Conservation (phyloP, 2,797 vertebrate genomes). For the Cheirogaleus major region DNA sequence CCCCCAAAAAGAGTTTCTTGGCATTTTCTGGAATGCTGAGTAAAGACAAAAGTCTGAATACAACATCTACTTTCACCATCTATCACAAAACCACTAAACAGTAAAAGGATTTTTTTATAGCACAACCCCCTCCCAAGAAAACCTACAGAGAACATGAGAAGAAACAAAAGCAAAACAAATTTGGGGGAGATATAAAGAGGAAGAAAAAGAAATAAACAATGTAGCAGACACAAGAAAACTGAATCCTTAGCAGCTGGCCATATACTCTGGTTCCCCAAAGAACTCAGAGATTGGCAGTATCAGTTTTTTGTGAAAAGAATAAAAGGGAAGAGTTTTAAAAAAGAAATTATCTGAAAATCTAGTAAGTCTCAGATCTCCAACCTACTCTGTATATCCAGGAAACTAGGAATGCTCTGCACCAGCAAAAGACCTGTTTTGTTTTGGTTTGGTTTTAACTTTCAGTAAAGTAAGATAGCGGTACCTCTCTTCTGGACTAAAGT, state of each 20-base stretch:
- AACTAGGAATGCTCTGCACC: not conserved
- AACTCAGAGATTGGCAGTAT: not conserved
- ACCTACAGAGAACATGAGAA: not conserved
- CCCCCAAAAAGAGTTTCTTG: not conserved
- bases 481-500: not conserved
- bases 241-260: not conserved
- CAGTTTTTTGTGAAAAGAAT: not conserved
- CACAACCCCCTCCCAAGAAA: not conserved
- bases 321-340: not conserved
- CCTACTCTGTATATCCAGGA: not conserved
- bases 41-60: not conserved
- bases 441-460: not conserved
- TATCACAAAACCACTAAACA: not conserved
- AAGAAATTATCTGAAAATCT: not conserved
- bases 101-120: not conserved
- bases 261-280: not conserved
- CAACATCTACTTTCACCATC: not conserved
- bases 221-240: not conserved
- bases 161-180: conserved; percentile 38
- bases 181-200: not conserved
- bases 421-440: not conserved
- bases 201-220: not conserved
- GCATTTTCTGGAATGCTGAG: not conserved
- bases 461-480: not conserved
- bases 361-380: not conserved